phyloP scores from a whole-genome alignment of 2,113 vertebrate species.

The Callopanchax toddi region DNA sequence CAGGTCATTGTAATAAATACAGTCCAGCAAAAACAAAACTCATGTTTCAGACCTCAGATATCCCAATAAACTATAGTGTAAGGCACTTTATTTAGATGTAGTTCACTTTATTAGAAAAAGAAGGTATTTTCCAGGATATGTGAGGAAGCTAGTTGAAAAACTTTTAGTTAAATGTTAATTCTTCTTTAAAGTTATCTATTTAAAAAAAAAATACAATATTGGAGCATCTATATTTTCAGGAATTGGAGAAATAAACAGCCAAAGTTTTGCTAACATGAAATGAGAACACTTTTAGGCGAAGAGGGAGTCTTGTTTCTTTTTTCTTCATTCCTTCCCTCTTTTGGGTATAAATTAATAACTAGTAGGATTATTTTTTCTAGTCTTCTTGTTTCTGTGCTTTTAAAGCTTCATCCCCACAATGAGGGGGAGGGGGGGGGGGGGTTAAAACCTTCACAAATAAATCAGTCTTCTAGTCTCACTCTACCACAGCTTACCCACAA shows the following conservation, averaged over 20 bases:
- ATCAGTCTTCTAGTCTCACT: conserved; percentile 49
- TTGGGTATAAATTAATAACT: conserved; percentile 15
- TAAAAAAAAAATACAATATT: not conserved
- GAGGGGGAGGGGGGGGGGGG: conserved; percentile 16
- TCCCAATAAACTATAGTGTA: conserved; percentile 14
- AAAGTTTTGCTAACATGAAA: conserved; percentile 5
- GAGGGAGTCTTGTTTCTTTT: conserved; percentile 17
- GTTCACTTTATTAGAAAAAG: conserved; percentile 22
- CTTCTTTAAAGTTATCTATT: not conserved
- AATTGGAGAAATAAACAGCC: conserved; percentile 2
- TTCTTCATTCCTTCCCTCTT: not conserved
- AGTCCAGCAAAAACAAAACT: conserved; percentile 15
- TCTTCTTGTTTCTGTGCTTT: conserved; percentile 14
- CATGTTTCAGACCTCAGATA: conserved; percentile 21
- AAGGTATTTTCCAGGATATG: not conserved
- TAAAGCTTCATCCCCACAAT: conserved; percentile 16
- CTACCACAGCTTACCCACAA: conserved; percentile 42
- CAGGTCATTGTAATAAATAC: conserved; percentile 63
- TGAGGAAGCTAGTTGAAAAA: not conserved
- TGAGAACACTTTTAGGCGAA: not conserved
- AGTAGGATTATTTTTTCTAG: conserved; percentile 19
- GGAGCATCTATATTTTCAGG: not conserved
- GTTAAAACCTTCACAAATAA: conserved; percentile 47
- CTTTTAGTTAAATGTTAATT: conserved; percentile 7
- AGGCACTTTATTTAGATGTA: conserved; percentile 14